phyloP scores from a whole-genome alignment of 2,797 vertebrate species.

The Myotis daubentonii region DNA sequence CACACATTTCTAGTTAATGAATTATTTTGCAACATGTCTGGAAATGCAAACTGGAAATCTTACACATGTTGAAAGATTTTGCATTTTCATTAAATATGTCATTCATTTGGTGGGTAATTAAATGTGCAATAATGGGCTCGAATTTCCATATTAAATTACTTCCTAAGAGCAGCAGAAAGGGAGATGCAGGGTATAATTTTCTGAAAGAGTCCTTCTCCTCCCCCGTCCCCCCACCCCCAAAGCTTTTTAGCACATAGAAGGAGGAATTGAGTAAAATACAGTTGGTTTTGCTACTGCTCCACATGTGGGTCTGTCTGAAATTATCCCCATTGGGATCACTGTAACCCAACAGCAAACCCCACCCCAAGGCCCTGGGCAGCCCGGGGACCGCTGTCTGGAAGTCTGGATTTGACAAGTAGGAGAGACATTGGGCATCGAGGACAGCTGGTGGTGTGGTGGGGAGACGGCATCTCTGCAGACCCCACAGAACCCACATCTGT shows the following conservation, averaged over 20 bases:
- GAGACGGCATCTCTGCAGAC: not conserved
- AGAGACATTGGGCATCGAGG: not conserved
- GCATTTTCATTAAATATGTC: conserved; percentile 78
- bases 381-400: not conserved
- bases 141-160: conserved; percentile 79
- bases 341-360: not conserved
- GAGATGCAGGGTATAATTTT: conserved; percentile 67
- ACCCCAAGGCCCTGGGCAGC: not conserved
- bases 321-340: not conserved
- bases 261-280: conserved; percentile 44
- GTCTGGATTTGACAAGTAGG: not conserved
- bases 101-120: conserved; percentile 76
- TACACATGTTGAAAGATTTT: conserved; percentile 63
- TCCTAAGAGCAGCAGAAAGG: conserved; percentile 61
- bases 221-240: not conserved
- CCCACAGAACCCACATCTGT: not conserved
- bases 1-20: conserved; percentile 60
- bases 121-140: conserved; percentile 73
- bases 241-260: conserved; percentile 30
- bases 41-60: conserved; percentile 66
- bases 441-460: not conserved
- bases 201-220: not conserved
- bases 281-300: not conserved
- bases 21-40: conserved; percentile 72
- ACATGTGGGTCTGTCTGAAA: not conserved